A percentile compares a stretch with the other conserved stretches of the same genome.
Conservation (phyloP, 2,797 vertebrate genomes). For the Coilia nasus region DNA sequence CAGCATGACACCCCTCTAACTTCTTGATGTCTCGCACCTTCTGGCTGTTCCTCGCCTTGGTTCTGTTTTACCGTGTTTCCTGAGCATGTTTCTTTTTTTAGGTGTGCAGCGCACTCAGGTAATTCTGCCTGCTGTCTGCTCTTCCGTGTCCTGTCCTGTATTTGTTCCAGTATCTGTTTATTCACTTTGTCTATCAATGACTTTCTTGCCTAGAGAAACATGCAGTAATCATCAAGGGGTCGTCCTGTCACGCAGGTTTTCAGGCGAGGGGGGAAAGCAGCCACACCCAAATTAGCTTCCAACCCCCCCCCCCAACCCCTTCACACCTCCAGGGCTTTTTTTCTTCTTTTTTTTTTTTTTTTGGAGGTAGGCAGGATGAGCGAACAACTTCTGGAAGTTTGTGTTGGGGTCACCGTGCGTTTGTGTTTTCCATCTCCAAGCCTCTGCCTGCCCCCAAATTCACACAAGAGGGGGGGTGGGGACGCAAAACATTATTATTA, state of each 20-base stretch:
- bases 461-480: background rate
- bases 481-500: too few species aligned
- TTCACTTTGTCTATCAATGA: background rate
- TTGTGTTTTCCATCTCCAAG: too few species aligned
- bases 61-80: too few species aligned
- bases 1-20: too few species aligned
- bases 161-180: background rate
- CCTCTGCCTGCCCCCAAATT: too few species aligned
- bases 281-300: conserved; percentile 36
- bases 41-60: background rate
- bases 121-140: too few species aligned
- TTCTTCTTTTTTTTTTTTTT: too few species aligned
- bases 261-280: background rate
- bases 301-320: background rate
- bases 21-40: too few species aligned
- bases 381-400: background rate
- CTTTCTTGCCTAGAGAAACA: background rate
- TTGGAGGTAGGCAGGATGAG: background rate
- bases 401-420: background rate
- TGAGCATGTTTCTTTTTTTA: too few species aligned
- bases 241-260: conserved; percentile 41
- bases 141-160: background rate
- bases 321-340: background rate
- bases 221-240: conserved; percentile 14
- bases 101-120: too few species aligned